A percentile compares a stretch with the other conserved stretches of the same genome.
Conservation (phyloP, 1,140 invertebrate species). For the Leptonema lineaticorne region DNA sequence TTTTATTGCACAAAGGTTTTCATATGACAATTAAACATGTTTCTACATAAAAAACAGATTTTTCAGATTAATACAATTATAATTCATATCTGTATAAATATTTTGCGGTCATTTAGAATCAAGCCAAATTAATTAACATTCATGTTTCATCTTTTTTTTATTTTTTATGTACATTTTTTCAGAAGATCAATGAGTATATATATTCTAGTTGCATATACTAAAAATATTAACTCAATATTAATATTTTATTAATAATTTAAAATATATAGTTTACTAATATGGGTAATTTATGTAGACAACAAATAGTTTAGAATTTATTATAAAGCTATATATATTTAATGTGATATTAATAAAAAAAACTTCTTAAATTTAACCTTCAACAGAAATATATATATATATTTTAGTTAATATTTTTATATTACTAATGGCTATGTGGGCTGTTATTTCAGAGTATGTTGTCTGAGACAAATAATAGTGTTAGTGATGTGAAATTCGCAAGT, state of each 20-base stretch:
- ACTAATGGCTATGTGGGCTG: constrained; percentile 37
- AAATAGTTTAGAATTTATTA: no score
- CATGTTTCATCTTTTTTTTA: not conserved
- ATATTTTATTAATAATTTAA: not conserved
- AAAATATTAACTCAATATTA: constrained; percentile 15
- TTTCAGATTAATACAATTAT: not conserved
- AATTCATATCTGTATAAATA: no score
- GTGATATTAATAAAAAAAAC: no score
- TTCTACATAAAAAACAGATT: no score
- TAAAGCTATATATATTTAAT: no score
- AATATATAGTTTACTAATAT: not conserved
- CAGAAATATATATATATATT: no score
- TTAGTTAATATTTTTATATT: not conserved
- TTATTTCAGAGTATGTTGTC: constrained; percentile 41
- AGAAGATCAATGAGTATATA: constrained; percentile 1
- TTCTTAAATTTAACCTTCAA: no score
- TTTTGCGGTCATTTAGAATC: no score
- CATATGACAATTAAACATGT: no score
- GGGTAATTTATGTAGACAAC: no score
- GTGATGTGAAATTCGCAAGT: constrained; percentile 32
- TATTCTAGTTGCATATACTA: constrained; percentile 3
- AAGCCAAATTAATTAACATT: no score
- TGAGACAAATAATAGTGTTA: constrained; percentile 39
- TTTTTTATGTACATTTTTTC: not conserved
- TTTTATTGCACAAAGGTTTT: no score